These are phyloP conservation scores for Helicoverpa assulta DNA, from an alignment of 2,888 invertebrate genomes.

Conservation along the genomic window DNA sequence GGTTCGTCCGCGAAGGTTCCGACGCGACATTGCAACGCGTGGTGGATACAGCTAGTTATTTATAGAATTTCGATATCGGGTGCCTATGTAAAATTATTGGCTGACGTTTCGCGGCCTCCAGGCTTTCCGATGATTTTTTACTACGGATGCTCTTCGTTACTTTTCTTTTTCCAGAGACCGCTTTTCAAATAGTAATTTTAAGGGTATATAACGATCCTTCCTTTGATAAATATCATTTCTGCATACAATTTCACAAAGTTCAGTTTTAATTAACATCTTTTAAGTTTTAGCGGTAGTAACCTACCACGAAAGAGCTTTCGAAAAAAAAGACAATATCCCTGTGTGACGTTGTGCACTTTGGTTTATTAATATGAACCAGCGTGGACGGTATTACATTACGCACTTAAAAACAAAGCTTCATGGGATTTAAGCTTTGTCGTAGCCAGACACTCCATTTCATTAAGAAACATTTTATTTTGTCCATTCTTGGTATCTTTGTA, in stretches of 20 bases:
- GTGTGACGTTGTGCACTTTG: background rate
- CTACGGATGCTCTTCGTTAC: background rate
- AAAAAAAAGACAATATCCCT: background rate
- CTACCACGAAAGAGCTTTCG: background rate
- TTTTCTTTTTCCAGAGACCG: background rate
- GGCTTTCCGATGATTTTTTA: background rate
- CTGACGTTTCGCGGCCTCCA: background rate
- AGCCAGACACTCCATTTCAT: background rate
- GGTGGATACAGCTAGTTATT: background rate
- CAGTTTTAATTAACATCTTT: background rate
- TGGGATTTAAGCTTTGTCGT: background rate
- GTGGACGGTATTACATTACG: background rate
- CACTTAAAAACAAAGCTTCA: background rate
- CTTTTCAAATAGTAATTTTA: background rate
- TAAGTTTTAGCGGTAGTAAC: background rate
- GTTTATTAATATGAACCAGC: background rate
- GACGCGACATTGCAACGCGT: background rate
- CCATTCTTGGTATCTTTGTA: background rate
- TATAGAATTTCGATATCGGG: constrained; percentile 1
- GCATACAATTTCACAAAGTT: background rate
- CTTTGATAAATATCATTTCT: background rate
- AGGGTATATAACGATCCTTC: background rate
- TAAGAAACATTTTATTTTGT: background rate
- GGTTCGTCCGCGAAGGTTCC: background rate
- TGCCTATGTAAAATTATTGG: background rate